phyloP scores from a whole-genome alignment of 2,888 invertebrate genomes.

The Drosophila differens region DNA sequence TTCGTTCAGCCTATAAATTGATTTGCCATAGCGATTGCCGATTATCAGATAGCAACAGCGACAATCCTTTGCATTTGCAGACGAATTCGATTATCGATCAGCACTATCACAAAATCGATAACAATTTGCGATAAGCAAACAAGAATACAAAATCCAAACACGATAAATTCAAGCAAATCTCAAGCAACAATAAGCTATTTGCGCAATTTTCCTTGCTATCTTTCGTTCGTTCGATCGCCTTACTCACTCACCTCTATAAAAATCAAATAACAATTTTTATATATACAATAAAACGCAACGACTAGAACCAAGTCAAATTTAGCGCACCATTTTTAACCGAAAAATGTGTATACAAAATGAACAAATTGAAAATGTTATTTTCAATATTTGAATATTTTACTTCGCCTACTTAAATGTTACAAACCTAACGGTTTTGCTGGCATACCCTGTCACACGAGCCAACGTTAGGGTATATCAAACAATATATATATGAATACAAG shows the following conservation, averaged over 20 bases:
- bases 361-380: not conserved
- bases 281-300: not conserved
- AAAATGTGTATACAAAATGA: not conserved
- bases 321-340: not conserved
- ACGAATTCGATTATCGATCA: not conserved
- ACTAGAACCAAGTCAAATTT: not conserved
- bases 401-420: not conserved
- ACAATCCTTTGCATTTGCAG: not conserved
- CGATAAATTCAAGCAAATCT: not conserved
- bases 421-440: not conserved
- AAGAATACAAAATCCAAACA: not conserved
- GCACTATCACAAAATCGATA: not conserved
- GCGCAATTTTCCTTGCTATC: not conserved
- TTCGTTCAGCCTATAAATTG: not conserved
- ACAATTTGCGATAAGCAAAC: not conserved
- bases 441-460: not conserved
- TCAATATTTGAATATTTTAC: not conserved
- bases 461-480: not conserved
- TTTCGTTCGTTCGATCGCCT: not conserved
- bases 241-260: not conserved
- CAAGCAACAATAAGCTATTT: not conserved
- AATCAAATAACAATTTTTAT: not conserved
- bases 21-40: slow-evolving; percentile 31
- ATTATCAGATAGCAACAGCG: slow-evolving; percentile 25
- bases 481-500: not conserved